Evolutionary conservation across 2,888 invertebrate species (phyloP).

Genomic region (Calameuta pallipes): DNA sequence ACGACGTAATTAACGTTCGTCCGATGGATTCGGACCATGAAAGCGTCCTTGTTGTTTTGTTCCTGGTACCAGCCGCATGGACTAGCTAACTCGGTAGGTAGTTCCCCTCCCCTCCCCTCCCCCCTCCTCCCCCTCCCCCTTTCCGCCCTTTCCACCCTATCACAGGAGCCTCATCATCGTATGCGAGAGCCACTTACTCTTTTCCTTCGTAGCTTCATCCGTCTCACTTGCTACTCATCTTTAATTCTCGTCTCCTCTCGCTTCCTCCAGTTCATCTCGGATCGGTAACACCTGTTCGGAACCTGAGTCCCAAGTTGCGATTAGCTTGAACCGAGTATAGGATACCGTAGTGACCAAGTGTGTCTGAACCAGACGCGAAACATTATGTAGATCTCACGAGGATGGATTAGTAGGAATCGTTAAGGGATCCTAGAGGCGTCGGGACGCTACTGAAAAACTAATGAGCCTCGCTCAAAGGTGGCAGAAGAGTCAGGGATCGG

Average conservation of each 20-base stretch:
- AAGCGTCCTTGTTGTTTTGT: slow-evolving; percentile 8
- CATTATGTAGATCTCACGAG: neutral
- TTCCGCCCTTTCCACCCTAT: too few species aligned
- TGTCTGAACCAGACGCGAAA: neutral
- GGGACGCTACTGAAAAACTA: neutral
- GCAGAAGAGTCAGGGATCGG: neutral
- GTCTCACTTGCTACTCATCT: neutral
- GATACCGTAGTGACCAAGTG: too few species aligned
- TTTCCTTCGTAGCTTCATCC: neutral
- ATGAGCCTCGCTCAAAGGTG: neutral
- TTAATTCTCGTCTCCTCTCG: neutral
- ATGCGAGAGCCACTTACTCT: neutral
- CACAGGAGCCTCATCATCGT: neutral
- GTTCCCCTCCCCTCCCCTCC: too few species aligned
- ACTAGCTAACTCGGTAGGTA: neutral
- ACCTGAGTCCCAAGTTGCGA: neutral
- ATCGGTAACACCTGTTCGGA: neutral
- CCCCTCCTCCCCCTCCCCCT: too few species aligned
- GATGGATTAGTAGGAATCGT: neutral
- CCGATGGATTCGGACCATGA: slow-evolving; percentile 12
- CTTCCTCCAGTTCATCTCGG: neutral
- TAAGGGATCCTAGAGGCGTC: neutral
- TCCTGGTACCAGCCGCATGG: neutral
- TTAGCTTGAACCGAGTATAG: neutral
- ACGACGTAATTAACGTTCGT: slow-evolving; percentile 27